A percentile compares a stretch with the other conserved stretches of the same genome.
Conservation (phyloP, 2,888 invertebrate species). For the Epistrophe eligans region DNA sequence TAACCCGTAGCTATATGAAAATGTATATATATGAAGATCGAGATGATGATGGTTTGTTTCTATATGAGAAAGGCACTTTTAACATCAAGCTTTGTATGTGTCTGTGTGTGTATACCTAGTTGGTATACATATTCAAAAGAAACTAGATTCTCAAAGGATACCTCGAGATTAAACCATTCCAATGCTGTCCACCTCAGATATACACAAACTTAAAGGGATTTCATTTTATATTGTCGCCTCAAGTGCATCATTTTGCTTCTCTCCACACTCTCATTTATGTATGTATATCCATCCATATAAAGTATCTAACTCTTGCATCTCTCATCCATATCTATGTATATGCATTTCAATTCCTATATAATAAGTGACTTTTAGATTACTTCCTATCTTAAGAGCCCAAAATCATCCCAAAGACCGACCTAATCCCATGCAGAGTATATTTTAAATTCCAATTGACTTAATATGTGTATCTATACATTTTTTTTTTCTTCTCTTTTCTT, state of each 20-base stretch:
- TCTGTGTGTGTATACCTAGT: not conserved
- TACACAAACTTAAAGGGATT: conserved; percentile 41
- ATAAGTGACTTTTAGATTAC: conserved; percentile 47
- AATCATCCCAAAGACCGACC: conserved; percentile 35
- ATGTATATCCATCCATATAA: not conserved
- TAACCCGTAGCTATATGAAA: conserved; percentile 11
- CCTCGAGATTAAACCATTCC: conserved; percentile 39
- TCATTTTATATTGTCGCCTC: conserved; percentile 34
- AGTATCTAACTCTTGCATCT: not conserved
- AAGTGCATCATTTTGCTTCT: conserved; percentile 26
- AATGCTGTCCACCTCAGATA: conserved; percentile 38
- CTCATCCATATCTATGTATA: not conserved
- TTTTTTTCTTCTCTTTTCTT: not conserved
- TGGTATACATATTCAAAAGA: not conserved
- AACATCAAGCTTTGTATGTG: conserved; percentile 1
- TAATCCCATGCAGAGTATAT: conserved; percentile 25
- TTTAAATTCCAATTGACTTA: conserved; percentile 43
- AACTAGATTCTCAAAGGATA: conserved; percentile 11
- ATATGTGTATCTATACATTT: conserved; percentile 8
- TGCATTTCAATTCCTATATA: conserved; percentile 22
- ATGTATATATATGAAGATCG: not conserved
- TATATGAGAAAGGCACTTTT: not conserved
- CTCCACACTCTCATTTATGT: not conserved
- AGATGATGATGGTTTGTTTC: not conserved
- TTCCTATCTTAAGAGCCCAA: conserved; percentile 21